A percentile compares a stretch with the other conserved stretches of the same genome.
phyloP scores from a whole-genome alignment of 2,113 vertebrate species.

The Astur gentilis region DNA sequence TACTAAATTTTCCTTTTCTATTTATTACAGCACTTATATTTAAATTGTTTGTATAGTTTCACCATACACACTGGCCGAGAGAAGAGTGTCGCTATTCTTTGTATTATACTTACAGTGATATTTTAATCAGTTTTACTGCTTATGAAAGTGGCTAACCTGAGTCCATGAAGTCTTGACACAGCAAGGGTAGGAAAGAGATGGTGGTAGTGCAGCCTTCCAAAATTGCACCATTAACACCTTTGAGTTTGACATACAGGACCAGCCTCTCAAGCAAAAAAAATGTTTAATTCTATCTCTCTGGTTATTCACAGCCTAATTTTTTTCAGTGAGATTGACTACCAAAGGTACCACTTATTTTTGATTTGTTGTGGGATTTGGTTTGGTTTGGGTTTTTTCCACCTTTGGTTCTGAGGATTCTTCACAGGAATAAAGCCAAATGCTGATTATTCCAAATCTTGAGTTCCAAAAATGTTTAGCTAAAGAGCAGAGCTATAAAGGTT shows the following conservation, averaged over 20 bases:
- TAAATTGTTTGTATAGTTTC: neutral
- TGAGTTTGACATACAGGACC: neutral
- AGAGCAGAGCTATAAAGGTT: neutral
- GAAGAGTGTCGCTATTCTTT: neutral
- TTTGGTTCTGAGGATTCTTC: neutral
- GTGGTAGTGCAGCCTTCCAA: neutral
- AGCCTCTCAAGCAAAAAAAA: neutral
- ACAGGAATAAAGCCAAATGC: neutral
- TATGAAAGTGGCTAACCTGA: neutral
- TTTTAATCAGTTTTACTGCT: neutral
- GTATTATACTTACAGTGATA: neutral
- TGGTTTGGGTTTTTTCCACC: accelerated
- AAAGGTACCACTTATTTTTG: neutral
- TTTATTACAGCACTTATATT: neutral
- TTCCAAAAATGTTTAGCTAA: neutral
- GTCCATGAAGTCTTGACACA: neutral
- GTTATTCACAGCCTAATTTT: neutral
- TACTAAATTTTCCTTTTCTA: neutral
- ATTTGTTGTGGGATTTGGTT: accelerated
- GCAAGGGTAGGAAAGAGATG: neutral
- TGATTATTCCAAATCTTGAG: neutral
- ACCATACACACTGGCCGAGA: neutral
- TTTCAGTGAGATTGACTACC: neutral
- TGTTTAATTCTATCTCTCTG: neutral
- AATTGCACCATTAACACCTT: neutral